Base-by-base conservation (phyloP, 2,888 invertebrate genomes). In the Flabesymbios commensalis region DNA sequence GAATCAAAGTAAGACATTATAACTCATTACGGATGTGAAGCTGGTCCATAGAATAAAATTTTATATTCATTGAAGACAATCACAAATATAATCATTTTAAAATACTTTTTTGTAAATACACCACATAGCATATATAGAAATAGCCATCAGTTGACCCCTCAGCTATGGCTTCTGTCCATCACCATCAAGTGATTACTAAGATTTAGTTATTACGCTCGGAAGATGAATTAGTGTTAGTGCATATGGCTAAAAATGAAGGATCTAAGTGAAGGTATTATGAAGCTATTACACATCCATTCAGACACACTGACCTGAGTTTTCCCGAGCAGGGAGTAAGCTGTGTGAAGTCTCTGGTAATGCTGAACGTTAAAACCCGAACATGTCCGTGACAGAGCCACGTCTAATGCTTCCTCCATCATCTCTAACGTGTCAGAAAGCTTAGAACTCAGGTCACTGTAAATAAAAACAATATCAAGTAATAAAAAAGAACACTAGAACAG, bases 391-490 rank as follows among this genome's bases (percentile, higher is more conserved):
- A 97, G 84, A 1, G 94, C 93, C 0, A 89, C 88, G 76, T 97
- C 96, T 43, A 97, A 79, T 73, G 93, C 92, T 69, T 94, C 92
- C 78, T 97, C 96, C 0, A 94, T 92, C 85, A 93, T 88, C 64
- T 92, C 90, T 57, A 96, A 83, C 0, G 93, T 94, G 78, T 96
- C 95, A 79, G 94, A 93, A 0, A 97, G 84, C 76, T 95, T 90
- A 17, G 89, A 88, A 17, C 89, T 89, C 36, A 97, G 83, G 63
- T 94, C 93, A 45, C 92, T 90, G 74, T 52, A 70, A 72, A 39
- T 10, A n/a, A 17, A 31, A 10, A 54, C 5, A 54, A 17, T 2
- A 19, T 26, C 33, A 39, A 52, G n/a, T n/a, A n/a, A 32, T 26
- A 3, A n/a, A 2, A 2, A 24, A 19, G 32, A 32, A 29, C 4